Base-by-base conservation (phyloP, 2,888 invertebrate species). In the Limnephilus marmoratus region DNA sequence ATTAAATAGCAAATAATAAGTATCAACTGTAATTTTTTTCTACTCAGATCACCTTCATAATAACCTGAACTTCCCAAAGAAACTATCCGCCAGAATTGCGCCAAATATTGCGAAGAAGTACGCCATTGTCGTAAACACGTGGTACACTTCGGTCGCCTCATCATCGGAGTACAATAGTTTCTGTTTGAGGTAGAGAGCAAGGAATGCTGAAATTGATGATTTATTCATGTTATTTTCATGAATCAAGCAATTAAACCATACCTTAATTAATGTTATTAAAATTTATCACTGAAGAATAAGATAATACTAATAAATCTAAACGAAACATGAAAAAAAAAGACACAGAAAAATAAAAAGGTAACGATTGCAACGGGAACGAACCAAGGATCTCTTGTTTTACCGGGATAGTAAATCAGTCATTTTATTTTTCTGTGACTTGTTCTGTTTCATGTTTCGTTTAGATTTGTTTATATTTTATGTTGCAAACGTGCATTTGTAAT, bases 101-200 rank as follows among this genome's bases (percentile, higher is more conserved):
- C 98, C 98, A 90, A 98, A 95, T 12, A 98, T 94, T 0, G 98
- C 98, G 90, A 97, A 97, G 94, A 98, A 97, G 95, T 98, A 98
- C 41, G 97, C 97, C 85, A 98, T 95, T 95, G 97, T 97, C 82
- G 97, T 97, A 94, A 98, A 98, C 2, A 96, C 94, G 94, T 98
- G 98, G 95, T 97, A 98, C 24, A 97, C 96, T 90, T 98, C 97
- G 0, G 98, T 98, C 0, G 98, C 97, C 0, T 95, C 95, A 94
- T 97, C 97, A 88, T 97, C 97, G 1, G 95, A 95, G 94, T 97
- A 98, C 9, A 95, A 95, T 81, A 98, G 95, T 94, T 97, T 96
- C 92, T 97, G 96, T 37, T 97, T 97, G 90, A 98, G 95, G 94
- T 98, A 98, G 49, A 98, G 95, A 1, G 97, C 97, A 93, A 98